Conservation (phyloP, 2,797 vertebrate genomes). For the Margarornis squamiger region DNA sequence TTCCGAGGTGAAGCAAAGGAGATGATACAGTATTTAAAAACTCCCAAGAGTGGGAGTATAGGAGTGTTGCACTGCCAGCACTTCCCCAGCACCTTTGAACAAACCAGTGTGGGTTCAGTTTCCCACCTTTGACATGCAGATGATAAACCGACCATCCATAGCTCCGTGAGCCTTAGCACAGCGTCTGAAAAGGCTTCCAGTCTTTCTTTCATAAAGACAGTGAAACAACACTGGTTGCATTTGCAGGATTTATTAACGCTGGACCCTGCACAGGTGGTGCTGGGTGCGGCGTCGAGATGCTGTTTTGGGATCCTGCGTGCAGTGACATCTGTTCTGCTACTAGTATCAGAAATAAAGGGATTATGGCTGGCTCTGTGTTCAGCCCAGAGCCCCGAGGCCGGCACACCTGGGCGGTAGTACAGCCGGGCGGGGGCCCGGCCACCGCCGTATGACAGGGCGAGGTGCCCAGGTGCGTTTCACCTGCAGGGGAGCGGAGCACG, state of each 20-base stretch:
- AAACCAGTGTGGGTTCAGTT: neutral
- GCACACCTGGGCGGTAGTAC: accelerated
- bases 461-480: neutral
- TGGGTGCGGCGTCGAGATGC: accelerated
- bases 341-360: accelerated
- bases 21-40: neutral
- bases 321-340: neutral
- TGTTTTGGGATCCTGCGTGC: neutral
- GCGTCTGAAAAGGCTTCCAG: neutral
- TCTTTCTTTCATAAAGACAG: neutral
- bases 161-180: neutral
- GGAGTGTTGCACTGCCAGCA: neutral
- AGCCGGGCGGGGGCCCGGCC: neutral
- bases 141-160: neutral
- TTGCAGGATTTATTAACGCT: neutral
- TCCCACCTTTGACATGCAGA: neutral
- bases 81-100: neutral
- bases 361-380: neutral
- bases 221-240: neutral
- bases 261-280: too few relatives aligned
- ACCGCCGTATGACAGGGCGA: neutral
- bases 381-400: neutral
- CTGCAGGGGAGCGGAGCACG: neutral
- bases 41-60: neutral
- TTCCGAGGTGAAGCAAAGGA: conserved; percentile 3